Evolutionary conservation across 2,888 invertebrate genomes (phyloP).

Genomic region (Ganaspis brasiliensis): DNA sequence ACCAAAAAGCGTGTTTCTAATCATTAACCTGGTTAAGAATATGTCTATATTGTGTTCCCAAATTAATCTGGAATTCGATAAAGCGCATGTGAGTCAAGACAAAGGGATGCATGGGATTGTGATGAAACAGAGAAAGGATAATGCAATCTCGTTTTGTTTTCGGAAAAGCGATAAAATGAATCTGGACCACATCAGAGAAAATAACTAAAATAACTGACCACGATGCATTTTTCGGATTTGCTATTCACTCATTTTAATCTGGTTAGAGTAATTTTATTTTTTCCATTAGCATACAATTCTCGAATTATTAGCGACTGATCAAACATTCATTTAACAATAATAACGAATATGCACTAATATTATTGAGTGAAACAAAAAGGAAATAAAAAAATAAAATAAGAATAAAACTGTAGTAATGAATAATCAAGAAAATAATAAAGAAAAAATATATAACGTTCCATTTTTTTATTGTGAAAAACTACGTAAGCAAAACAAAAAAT

Average conservation of each 20-base stretch:
- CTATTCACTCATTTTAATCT: neutral
- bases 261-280: neutral
- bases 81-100: conserved; percentile 25
- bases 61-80: conserved; percentile 3
- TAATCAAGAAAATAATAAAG: no score
- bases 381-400: no score
- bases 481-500: no score
- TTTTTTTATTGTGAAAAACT: no score
- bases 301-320: no score
- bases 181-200: conserved; percentile 41
- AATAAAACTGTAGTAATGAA: no score
- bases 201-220: conserved; percentile 44
- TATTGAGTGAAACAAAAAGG: no score
- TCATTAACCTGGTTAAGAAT: conserved; percentile 21
- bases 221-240: conserved; percentile 31
- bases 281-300: neutral
- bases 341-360: no score
- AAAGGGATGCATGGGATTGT: conserved; percentile 32
- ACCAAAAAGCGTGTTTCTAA: neutral
- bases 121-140: conserved; percentile 34
- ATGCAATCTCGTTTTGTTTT: conserved; percentile 44
- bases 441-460: no score
- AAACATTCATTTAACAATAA: no score
- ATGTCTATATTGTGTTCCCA: neutral
- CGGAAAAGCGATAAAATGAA: conserved; percentile 48